A percentile compares a stretch with the other conserved stretches of the same genome.
Evolutionary conservation across 2,888 invertebrate species (phyloP).

Genomic region (Steinernema carpocapsae): DNA sequence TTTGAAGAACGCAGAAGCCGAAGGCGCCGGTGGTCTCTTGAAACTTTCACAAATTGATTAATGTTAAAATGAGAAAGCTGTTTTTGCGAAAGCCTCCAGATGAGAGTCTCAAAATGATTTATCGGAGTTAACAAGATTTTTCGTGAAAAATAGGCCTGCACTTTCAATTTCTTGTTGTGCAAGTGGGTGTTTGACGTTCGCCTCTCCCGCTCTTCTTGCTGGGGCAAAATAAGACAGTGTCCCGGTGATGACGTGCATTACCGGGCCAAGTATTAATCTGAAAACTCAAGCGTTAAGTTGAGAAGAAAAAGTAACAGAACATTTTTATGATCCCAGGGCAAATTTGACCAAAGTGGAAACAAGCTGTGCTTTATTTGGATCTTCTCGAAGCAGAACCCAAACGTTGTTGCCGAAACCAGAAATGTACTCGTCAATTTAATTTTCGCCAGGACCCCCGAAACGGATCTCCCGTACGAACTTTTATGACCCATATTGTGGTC

Average conservation of each 20-base stretch:
- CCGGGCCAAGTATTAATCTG: too few relatives aligned
- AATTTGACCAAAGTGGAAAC: too few relatives aligned
- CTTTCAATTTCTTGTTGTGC: conserved; percentile 9
- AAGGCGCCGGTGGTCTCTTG: background rate
- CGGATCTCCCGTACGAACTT: conserved; percentile 11
- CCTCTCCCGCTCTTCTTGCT: too few relatives aligned
- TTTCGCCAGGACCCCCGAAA: background rate
- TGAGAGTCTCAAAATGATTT: conserved; percentile 23
- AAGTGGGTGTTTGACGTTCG: background rate
- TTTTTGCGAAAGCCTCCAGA: conserved; percentile 3
- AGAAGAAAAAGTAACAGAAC: too few relatives aligned
- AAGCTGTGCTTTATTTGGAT: too few relatives aligned
- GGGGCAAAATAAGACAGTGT: too few relatives aligned
- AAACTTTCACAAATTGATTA: conserved; percentile 23
- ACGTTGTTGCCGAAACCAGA: background rate
- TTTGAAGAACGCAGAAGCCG: background rate
- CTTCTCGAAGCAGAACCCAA: background rate
- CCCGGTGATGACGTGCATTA: too few relatives aligned
- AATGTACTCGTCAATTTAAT: background rate
- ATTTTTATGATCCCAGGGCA: too few relatives aligned
- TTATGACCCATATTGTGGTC: conserved; percentile 16
- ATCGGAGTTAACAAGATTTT: background rate
- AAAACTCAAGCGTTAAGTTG: too few relatives aligned
- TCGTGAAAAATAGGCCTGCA: conserved; percentile 2
- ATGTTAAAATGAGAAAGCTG: background rate